Evolutionary conservation across 2,113 vertebrate genomes (phyloP).

Genomic region (Corythornis madagascariensis): DNA sequence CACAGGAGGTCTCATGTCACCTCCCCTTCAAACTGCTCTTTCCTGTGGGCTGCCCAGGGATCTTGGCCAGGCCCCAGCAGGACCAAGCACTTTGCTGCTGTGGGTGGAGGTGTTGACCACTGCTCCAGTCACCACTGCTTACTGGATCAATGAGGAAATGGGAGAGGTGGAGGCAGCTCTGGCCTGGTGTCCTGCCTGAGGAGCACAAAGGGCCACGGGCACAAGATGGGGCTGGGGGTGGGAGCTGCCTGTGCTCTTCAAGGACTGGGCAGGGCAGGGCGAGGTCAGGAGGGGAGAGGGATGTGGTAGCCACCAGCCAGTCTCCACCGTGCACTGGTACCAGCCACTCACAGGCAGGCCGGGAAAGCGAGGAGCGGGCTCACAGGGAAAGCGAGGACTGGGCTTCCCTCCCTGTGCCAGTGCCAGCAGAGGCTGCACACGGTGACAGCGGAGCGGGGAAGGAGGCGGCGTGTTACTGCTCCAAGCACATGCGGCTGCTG

Average conservation of each 20-base stretch:
- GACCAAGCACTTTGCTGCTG: rapidly evolving
- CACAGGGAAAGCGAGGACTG: not conserved
- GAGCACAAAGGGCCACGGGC: rapidly evolving
- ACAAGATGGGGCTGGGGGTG: not conserved
- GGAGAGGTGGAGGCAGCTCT: not conserved
- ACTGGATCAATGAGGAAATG: rapidly evolving
- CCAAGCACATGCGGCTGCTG: not conserved
- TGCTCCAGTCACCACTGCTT: rapidly evolving
- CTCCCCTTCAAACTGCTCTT: not conserved
- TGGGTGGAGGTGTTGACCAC: rapidly evolving
- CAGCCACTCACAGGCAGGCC: not conserved
- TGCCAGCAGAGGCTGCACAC: not conserved
- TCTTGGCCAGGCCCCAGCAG: rapidly evolving
- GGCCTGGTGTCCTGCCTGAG: not conserved
- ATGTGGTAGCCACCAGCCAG: rapidly evolving
- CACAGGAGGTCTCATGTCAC: not conserved
- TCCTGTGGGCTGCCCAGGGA: not conserved
- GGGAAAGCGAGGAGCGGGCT: not conserved
- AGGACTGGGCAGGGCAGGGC: not conserved
- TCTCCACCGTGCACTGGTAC: not conserved
- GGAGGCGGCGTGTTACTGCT: not conserved
- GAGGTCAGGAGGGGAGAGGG: not conserved
- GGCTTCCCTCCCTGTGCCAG: not conserved
- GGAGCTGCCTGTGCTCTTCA: not conserved
- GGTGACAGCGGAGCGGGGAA: not conserved